Percentiles rank a stretch among this genome's conserved stretches.
phyloP scores from a whole-genome alignment of 30 jellyfish, hydroid and myxozoan species.

The Hydractinia symbiolongicarpus region DNA sequence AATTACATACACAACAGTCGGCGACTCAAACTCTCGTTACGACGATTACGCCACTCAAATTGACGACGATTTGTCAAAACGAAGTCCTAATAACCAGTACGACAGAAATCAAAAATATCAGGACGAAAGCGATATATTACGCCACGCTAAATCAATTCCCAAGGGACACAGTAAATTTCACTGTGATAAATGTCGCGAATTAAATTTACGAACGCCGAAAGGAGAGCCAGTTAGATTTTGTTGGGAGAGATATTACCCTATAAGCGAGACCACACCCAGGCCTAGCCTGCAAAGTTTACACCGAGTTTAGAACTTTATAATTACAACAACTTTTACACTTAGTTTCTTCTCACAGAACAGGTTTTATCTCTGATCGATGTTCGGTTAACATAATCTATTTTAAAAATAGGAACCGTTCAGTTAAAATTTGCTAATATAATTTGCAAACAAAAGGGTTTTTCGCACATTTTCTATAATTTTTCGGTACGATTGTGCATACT shows the following conservation, averaged over 20 bases:
- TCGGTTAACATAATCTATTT: too few relatives aligned
- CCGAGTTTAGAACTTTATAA: conserved; percentile 22
- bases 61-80: conserved; percentile 2
- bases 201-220: conserved; percentile 41
- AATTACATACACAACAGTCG: conserved; percentile 28
- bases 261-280: conserved; percentile 63
- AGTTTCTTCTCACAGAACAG: too few relatives aligned
- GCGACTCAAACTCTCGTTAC: conserved; percentile 12
- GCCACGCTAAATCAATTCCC: conserved; percentile 21
- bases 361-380: too few relatives aligned
- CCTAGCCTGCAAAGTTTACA: conserved; percentile 41
- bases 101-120: conserved; percentile 25
- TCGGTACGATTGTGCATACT: too few relatives aligned
- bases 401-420: too few relatives aligned
- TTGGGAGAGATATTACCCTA: conserved; percentile 89
- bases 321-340: too few relatives aligned
- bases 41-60: conserved; percentile 32
- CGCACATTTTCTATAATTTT: too few relatives aligned
- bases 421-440: too few relatives aligned
- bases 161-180: conserved; percentile 64
- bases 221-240: conserved; percentile 66
- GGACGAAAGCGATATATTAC: conserved; percentile 24
- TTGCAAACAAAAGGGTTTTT: too few relatives aligned
- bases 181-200: conserved; percentile 84
- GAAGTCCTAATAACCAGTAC: background rate